Evolutionary conservation across 2,797 vertebrate species (phyloP).

Genomic region (Schizopygopsis malacanthus): DNA sequence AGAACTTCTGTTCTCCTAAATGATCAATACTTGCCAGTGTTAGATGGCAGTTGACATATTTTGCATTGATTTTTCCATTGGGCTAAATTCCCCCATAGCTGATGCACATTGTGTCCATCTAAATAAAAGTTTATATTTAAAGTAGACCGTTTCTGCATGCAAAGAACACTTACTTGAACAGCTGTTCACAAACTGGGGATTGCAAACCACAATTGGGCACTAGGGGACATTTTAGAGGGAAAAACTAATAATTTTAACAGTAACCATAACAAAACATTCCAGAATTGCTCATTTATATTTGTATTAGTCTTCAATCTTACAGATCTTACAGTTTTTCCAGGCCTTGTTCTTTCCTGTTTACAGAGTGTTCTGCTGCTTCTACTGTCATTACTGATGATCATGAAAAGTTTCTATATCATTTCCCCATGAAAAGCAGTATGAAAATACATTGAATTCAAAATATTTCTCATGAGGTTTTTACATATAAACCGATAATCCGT

Average conservation of each 20-base stretch:
- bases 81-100: slow-evolving; percentile 29
- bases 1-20: slow-evolving; percentile 40
- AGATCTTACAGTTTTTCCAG: neutral
- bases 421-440: neutral
- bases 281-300: neutral
- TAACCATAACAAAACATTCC: neutral
- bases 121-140: slow-evolving; percentile 21
- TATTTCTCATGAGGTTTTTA: neutral
- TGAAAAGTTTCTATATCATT: neutral
- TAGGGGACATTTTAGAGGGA: neutral
- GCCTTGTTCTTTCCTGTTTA: neutral
- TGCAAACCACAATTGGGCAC: neutral
- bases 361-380: neutral
- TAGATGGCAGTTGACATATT: slow-evolving; percentile 50
- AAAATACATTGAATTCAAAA: neutral
- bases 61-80: slow-evolving; percentile 58
- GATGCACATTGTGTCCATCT: slow-evolving; percentile 10
- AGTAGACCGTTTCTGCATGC: slow-evolving; percentile 7
- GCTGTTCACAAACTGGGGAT: neutral
- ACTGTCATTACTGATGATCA: neutral
- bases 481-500: neutral
- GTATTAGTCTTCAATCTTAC: neutral
- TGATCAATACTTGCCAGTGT: slow-evolving; percentile 47
- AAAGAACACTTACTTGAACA: neutral
- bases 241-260: neutral